A percentile compares a stretch with the other conserved stretches of the same genome.
phyloP scores from a whole-genome alignment of 2,797 vertebrate species.

The Loriculus beryllinus region DNA sequence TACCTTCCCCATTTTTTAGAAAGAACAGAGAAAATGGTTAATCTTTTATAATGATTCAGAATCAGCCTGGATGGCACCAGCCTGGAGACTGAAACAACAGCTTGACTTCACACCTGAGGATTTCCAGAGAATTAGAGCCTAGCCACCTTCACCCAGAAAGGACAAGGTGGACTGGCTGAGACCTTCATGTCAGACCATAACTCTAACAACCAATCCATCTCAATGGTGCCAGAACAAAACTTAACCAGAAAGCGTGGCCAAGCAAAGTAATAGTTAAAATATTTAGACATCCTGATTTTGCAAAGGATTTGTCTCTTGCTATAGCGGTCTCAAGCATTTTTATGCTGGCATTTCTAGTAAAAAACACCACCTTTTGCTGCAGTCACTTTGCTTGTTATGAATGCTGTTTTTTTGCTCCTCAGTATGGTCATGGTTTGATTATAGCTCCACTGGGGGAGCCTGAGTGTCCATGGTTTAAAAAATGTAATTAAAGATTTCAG shows the following conservation, averaged over 20 bases:
- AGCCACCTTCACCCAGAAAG: background rate
- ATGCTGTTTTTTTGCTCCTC: background rate
- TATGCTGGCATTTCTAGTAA: background rate
- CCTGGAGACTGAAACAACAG: background rate
- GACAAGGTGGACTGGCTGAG: background rate
- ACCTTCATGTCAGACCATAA: rapidly evolving
- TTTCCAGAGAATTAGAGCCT: background rate
- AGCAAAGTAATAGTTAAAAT: background rate
- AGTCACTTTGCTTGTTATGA: background rate
- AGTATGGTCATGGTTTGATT: background rate
- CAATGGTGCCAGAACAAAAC: background rate
- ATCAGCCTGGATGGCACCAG: background rate
- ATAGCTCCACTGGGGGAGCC: background rate
- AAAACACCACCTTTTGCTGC: background rate
- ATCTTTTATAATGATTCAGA: background rate
- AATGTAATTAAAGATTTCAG: slow-evolving; percentile 13
- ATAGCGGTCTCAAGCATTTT: background rate
- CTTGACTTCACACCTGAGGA: background rate
- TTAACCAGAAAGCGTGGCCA: background rate
- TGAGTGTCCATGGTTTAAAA: slow-evolving; percentile 17
- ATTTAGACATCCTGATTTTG: background rate
- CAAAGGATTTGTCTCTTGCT: background rate
- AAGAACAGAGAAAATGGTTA: background rate
- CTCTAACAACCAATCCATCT: background rate
- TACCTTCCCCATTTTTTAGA: background rate